Base-by-base conservation (phyloP, 2,888 invertebrate genomes). In the Acanthosepion esculentum region DNA sequence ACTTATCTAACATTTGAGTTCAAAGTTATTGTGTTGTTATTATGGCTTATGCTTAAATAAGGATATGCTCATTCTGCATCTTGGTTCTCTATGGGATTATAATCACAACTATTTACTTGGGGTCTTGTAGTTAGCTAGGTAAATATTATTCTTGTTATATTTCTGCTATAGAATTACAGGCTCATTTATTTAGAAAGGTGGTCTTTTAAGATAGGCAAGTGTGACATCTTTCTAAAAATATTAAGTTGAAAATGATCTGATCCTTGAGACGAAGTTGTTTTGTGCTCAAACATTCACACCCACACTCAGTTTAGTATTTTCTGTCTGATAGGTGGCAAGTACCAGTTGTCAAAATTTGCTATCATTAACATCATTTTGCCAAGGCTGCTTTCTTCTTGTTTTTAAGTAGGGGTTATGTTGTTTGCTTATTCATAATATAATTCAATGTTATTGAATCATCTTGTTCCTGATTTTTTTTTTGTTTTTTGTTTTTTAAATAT, bases 161-260 rank as follows among this genome's bases (percentile, higher is more conserved):
- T 78, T 78, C 78, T 78, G 78, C 78, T 78, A 78, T 15, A n/a
- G 78, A 78, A 15, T 78, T 78, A 78, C 78, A 29, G 78, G n/a
- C 23, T 78, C 33, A 78, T 78, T 33, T 23, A n/a, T 33, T 33
- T 33, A 78, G 78, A 78, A n/a, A 78, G 78, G 33, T 78, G 78
- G 78, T 78, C 78, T 78, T 78, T 78, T n/a, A 15, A 15, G 78
- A 78, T 33, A 78, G 78, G n/a, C 78, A 78, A n/a, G 78, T 78
- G n/a, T 78, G 78, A 78, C 78, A 78, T 78, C 78, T 78, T 78
- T 78, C 78, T 78, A 78, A 78, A 78, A 78, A 78, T 78, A 78
- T 78, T 20, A n/a, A 78, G n/a, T 78, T 78, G 78, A n/a, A 78
- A 78, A 33, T 78, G n/a, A 78, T 78, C 78, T 78, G 78, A 33